Evolutionary conservation across 2,888 invertebrate genomes (phyloP).

Genomic region (Brachypalpus laphriformis): DNA sequence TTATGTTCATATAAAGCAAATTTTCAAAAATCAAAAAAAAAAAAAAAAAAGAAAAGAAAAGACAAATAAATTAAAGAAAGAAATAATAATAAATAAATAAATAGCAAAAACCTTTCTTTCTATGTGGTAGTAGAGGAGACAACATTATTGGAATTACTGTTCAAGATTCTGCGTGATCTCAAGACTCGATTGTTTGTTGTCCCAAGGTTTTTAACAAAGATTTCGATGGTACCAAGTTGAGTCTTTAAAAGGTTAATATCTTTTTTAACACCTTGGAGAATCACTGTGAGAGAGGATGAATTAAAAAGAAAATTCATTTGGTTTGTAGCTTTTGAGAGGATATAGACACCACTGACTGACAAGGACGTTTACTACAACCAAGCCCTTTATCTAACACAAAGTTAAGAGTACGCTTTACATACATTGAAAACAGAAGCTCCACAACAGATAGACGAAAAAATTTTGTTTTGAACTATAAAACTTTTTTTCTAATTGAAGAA

Average conservation of each 20-base stretch:
- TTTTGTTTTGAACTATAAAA: no score
- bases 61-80: neutral
- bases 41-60: neutral
- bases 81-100: neutral
- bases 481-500: no score
- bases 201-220: conserved; percentile 1
- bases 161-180: neutral
- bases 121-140: conserved; percentile 5
- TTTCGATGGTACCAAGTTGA: neutral
- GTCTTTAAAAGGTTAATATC: neutral
- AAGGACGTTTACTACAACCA: neutral
- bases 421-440: no score
- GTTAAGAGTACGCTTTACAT: neutral
- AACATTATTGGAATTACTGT: neutral
- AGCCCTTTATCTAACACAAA: neutral
- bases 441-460: no score
- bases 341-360: neutral
- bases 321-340: neutral
- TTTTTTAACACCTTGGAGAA: neutral
- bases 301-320: neutral
- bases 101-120: neutral
- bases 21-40: conserved; percentile 21
- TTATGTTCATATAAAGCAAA: neutral
- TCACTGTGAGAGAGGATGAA: conserved; percentile 7
- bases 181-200: neutral